phyloP scores from a whole-genome alignment of 2,797 vertebrate species.

The Picus viridis region DNA sequence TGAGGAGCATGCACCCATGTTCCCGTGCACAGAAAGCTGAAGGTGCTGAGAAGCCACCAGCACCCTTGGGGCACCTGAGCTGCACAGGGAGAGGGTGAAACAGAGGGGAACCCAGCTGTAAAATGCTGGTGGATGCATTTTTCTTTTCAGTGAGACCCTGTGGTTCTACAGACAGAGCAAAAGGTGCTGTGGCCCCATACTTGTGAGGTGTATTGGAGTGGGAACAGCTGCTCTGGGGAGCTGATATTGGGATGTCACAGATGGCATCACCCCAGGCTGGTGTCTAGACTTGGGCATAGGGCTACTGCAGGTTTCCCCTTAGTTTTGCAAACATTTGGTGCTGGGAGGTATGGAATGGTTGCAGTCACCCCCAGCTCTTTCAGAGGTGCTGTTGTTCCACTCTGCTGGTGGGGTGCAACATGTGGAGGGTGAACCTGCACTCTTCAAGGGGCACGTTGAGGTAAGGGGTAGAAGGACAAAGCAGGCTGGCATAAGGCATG shows the following conservation, averaged over 20 bases:
- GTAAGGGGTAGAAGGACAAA: fast-evolving
- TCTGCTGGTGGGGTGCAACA: not conserved
- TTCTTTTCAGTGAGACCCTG: not conserved
- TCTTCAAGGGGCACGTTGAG: fast-evolving
- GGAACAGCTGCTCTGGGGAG: not conserved
- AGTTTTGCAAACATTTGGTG: not conserved
- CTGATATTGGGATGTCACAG: not conserved
- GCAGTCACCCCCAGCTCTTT: not conserved
- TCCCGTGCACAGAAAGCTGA: fast-evolving
- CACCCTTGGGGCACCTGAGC: not conserved
- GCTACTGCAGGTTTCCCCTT: not conserved
- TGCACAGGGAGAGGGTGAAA: not conserved
- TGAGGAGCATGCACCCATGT: fast-evolving
- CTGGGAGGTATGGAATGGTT: fast-evolving
- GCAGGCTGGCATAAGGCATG: not conserved
- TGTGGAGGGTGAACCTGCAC: not conserved
- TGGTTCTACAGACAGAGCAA: not conserved
- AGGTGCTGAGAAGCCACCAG: not conserved
- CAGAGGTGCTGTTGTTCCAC: fast-evolving
- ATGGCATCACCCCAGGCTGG: not conserved
- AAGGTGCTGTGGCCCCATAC: fast-evolving
- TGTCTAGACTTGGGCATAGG: not conserved
- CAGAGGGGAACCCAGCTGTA: not conserved
- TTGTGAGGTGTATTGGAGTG: fast-evolving
- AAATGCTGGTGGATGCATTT: not conserved